Base-by-base conservation (phyloP, 92 coral and sea anemone genomes). In the Palythoa grandiflora region DNA sequence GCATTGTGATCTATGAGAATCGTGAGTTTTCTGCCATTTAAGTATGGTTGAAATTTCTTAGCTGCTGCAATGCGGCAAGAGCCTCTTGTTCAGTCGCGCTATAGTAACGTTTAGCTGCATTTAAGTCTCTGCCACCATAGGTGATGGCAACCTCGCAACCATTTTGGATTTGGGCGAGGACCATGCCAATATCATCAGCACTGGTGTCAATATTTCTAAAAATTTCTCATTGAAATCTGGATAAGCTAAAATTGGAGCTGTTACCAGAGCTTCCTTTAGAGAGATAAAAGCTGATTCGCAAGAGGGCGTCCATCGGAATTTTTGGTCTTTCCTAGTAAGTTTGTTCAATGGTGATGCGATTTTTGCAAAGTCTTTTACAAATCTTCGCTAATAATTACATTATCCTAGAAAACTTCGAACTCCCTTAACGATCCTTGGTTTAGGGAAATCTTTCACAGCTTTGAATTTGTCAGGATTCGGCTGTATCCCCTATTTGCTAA, bases 21-120 rank as follows among this genome's bases (percentile, higher is more conserved):
- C 0, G 74, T 85, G 59, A 92, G 85, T 53, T 85, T 36, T 6
- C 89, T 48, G 1, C 92, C 90, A 50, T 88, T 75, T 12, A 92
- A 21, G 19, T 83, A 91, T 1, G 91, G 75, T 13, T 88, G 89
- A 72, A 91, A 88, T 14, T 83, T 71, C 8, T 72, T 85, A 0
- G 85, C 74, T 0, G 88, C 90, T 13, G 71, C 83, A 17, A 92
- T 71, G 0, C 90, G 6, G 90, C 91, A 1, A 89, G 87, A 4
- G 90, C 94, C 53, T 92, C 94, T 6, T 89, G 87, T 59, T 92
- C 94, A 0, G 92, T 92, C 1, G 91, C 92, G 6, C 92, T 86
- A 70, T 89, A 92, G 13, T 87, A 86, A 1, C 76, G 60, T 35
- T 92, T 91, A 1, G 92, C 94, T 3, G 92, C 35, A 36, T 68